A percentile compares a stretch with the other conserved stretches of the same genome.
phyloP scores from a whole-genome alignment of 2,888 invertebrate species.

The Caenorhabditis angaria region DNA sequence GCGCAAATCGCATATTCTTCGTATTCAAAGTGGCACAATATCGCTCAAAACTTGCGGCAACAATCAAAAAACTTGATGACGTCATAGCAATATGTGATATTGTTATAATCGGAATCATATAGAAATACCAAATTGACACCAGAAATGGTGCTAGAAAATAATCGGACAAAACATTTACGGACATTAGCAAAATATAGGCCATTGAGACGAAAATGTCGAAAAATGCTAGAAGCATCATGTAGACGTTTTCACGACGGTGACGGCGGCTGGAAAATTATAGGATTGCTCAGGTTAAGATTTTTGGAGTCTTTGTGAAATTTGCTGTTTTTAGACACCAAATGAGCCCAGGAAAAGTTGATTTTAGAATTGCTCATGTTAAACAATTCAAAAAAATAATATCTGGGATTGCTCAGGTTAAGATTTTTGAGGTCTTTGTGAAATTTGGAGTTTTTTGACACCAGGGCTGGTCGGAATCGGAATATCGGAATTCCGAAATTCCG shows the following conservation, averaged over 20 bases:
- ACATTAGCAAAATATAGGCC: constrained; percentile 69
- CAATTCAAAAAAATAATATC: too few species aligned
- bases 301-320: background rate
- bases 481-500: too few species aligned
- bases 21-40: constrained; percentile 64
- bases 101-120: constrained; percentile 69
- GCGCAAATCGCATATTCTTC: constrained; percentile 48
- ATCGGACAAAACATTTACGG: constrained; percentile 67
- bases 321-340: too few species aligned
- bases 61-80: constrained; percentile 66
- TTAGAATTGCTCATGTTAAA: too few species aligned
- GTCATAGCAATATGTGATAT: constrained; percentile 71
- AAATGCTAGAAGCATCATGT: constrained; percentile 68
- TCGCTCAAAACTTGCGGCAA: constrained; percentile 66
- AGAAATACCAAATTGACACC: constrained; percentile 62
- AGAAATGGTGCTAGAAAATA: constrained; percentile 56
- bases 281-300: too few species aligned
- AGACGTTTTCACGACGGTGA: constrained; percentile 63
- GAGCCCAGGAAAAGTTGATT: too few species aligned
- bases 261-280: constrained; percentile 22
- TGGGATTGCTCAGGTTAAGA: too few species aligned
- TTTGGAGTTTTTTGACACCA: too few species aligned
- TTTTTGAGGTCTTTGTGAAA: too few species aligned
- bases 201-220: constrained; percentile 68
- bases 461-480: too few species aligned